These are phyloP conservation scores for Corydoras sp. DNA, from an alignment of 2,113 vertebrate genomes.

Conservation along the genomic window DNA sequence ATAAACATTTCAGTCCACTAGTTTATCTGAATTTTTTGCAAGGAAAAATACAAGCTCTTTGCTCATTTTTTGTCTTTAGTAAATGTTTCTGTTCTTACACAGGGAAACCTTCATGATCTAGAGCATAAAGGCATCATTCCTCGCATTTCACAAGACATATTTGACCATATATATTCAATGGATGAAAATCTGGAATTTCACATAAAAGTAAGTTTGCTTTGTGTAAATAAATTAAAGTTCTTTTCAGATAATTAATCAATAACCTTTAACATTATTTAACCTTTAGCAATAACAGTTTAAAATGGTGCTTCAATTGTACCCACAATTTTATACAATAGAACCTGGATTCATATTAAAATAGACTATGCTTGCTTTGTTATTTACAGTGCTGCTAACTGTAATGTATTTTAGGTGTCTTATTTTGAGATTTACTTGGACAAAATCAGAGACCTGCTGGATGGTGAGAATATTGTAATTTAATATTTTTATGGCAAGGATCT, in stretches of 20 bases:
- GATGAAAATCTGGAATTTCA: constrained; percentile 97
- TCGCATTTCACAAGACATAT: constrained; percentile 89
- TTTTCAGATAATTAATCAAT: too few relatives aligned
- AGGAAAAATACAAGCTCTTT: too few relatives aligned
- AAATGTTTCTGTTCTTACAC: background rate
- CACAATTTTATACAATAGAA: too few relatives aligned
- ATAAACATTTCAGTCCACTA: too few relatives aligned
- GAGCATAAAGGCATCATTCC: constrained; percentile 91
- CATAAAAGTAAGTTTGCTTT: constrained; percentile 77
- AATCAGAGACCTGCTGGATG: constrained; percentile 91
- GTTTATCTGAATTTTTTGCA: too few relatives aligned
- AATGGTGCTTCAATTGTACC: too few relatives aligned
- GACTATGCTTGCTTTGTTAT: too few relatives aligned
- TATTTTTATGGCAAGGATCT: background rate
- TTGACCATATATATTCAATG: constrained; percentile 97
- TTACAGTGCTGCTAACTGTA: too few relatives aligned
- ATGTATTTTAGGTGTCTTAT: constrained; percentile 80
- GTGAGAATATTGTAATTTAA: constrained; percentile 59
- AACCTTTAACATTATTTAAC: too few relatives aligned
- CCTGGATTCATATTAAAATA: too few relatives aligned
- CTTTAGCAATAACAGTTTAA: background rate
- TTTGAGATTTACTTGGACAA: constrained; percentile 99
- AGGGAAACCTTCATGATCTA: constrained; percentile 87
- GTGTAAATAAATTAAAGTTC: too few relatives aligned
- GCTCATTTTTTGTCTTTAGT: background rate